phyloP scores from a whole-genome alignment of 2,113 vertebrate genomes.

The Andinoacara biseriatus region DNA sequence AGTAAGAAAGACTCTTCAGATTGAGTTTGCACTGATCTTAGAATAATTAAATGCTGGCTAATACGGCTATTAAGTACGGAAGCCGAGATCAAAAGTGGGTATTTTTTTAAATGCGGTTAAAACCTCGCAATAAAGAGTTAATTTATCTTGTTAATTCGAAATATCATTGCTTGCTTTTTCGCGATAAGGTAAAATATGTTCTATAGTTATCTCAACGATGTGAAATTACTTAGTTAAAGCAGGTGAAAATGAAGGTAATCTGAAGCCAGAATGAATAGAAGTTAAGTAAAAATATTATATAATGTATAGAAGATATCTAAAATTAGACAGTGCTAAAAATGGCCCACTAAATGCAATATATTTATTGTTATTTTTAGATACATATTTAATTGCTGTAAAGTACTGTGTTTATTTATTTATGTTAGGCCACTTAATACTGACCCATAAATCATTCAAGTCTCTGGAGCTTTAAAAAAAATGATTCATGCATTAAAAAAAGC shows the following conservation, averaged over 20 bases:
- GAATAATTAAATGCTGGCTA: background rate
- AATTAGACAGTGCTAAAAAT: too few species aligned
- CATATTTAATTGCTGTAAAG: too few species aligned
- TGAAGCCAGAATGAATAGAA: too few species aligned
- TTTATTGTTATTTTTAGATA: too few species aligned
- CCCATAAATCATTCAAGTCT: too few species aligned
- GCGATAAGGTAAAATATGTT: background rate
- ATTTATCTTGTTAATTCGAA: background rate
- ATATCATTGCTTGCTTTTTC: background rate
- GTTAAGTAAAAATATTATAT: too few species aligned
- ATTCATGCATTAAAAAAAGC: too few species aligned
- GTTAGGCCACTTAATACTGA: too few species aligned
- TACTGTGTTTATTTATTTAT: too few species aligned
- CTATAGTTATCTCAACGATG: background rate
- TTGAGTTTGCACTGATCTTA: background rate
- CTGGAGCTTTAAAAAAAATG: too few species aligned
- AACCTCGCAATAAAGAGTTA: background rate
- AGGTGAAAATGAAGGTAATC: background rate
- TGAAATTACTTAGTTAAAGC: background rate
- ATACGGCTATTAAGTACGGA: background rate
- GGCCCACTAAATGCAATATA: too few species aligned
- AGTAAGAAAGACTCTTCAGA: conserved; percentile 62
- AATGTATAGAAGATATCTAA: too few species aligned
- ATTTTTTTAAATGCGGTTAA: background rate
- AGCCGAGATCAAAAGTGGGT: background rate